Base-by-base conservation (phyloP, 2,888 invertebrate genomes). In the Halictus quadricinctus region DNA sequence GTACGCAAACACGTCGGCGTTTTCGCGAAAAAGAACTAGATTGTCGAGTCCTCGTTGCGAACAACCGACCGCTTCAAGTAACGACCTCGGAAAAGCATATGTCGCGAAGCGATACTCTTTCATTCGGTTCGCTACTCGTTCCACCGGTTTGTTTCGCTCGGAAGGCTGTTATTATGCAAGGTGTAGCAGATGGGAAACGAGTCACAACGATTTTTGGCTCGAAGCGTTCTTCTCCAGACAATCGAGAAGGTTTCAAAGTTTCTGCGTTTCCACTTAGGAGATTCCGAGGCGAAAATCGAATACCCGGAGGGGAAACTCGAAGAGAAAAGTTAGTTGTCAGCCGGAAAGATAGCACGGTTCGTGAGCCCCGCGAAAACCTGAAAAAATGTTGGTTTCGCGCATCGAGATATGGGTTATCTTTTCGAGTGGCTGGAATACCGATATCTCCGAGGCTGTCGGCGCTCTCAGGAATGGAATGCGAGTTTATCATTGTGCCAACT, bases 401-500 rank as follows among this genome's bases (percentile, higher is more conserved):
- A 60, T 72, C 70, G 43, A 88, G 88, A 88, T 83, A 88, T 50
- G 64, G 79, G 84, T 79, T 89, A 89, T 89, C 87, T 86, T 64
- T 79, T 77, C 70, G 80, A 87, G 77, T 72, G 72, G 77, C 64
- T 29, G 77, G 81, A 86, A 79, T 72, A 76, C 81, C 83, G 89
- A 88, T 89, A 87, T 76, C 83, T 83, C 69, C 29, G 29, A 43
- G 74, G 74, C n/a, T 48, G 66, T 76, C 80, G 85, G 58, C 81
- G 83, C 75, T 64, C 58, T 79, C 70, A 41, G 46, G 46, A 76
- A 83, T 84, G 91, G 91, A 92, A 91, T 88, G 91, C 88, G 89
- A 84, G 84, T 89, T 90, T 91, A 90, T 91, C 91, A 83, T 88
- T 88, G 81, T 88, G 88, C 88, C 87, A 87, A 90, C 89, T 87